phyloP scores from a whole-genome alignment of 2,113 vertebrate genomes.

The Dasyprocta punctata region DNA sequence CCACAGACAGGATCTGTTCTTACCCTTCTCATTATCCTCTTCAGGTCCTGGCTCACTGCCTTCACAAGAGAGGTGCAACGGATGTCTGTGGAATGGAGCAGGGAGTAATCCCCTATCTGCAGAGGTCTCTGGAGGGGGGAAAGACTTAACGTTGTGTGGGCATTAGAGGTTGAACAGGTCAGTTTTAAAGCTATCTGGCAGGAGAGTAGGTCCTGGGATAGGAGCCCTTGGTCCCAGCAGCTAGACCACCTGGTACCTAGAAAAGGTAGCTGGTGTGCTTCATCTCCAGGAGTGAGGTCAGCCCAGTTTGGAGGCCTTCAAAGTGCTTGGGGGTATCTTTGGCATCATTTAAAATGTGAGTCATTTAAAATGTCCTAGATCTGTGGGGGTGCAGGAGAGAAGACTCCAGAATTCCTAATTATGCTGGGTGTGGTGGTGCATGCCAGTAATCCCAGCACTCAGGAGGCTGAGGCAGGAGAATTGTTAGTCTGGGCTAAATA shows the following conservation, averaged over 20 bases:
- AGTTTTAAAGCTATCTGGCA: background rate
- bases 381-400: background rate
- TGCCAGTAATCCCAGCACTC: background rate
- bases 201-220: background rate
- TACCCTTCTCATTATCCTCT: background rate
- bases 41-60: background rate
- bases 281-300: background rate
- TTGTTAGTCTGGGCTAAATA: background rate
- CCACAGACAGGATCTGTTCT: background rate
- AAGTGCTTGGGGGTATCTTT: background rate
- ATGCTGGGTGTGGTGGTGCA: background rate
- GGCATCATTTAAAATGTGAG: background rate
- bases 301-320: background rate
- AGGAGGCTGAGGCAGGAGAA: background rate
- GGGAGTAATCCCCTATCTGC: background rate
- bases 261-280: background rate
- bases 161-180: background rate
- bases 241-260: accelerated
- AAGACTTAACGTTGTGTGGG: background rate
- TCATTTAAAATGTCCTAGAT: background rate
- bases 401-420: background rate
- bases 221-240: background rate
- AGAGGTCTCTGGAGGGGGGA: background rate
- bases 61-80: too few species aligned
- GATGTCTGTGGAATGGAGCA: background rate